These are phyloP conservation scores for Typhlichthys eigenmanni DNA, from an alignment of 2,797 vertebrate genomes.

Conservation along the genomic window DNA sequence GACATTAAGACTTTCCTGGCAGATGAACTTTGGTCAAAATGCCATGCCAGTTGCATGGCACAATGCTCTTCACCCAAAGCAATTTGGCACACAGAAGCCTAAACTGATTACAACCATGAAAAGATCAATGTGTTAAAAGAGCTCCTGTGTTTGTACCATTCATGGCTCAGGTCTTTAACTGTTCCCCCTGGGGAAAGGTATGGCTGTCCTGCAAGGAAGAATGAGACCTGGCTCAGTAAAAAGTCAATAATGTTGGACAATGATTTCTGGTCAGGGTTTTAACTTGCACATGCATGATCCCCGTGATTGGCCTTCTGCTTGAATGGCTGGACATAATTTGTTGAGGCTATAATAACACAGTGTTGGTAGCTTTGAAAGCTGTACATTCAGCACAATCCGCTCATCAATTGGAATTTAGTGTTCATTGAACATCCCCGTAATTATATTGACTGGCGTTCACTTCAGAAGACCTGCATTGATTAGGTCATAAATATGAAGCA, in stretches of 20 bases:
- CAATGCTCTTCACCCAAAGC: conserved; percentile 42
- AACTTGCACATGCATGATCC: conserved; percentile 31
- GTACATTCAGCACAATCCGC: conserved; percentile 51
- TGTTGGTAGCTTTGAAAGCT: conserved; percentile 19
- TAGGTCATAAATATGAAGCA: conserved; percentile 54
- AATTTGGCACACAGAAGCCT: conserved; percentile 33
- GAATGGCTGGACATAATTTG: conserved; percentile 14
- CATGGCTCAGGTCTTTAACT: conserved; percentile 32
- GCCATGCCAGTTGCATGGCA: conserved; percentile 42
- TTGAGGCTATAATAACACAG: conserved; percentile 29
- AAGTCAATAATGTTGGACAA: conserved; percentile 19
- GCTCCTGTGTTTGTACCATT: neutral
- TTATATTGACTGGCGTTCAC: conserved; percentile 52
- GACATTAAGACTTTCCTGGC: conserved; percentile 57
- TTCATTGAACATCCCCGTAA: conserved; percentile 51
- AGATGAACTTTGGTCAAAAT: conserved; percentile 42
- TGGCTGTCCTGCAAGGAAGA: neutral
- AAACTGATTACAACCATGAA: conserved; percentile 34
- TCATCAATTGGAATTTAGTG: conserved; percentile 28
- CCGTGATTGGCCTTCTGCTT: conserved; percentile 28
- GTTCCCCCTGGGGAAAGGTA: conserved; percentile 30
- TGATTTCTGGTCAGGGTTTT: conserved; percentile 33
- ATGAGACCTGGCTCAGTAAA: conserved; percentile 4
- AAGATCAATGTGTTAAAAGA: conserved; percentile 18
- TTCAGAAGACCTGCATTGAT: conserved; percentile 52